Conservation (phyloP, 2,888 invertebrate genomes). For the Arge pagana region DNA sequence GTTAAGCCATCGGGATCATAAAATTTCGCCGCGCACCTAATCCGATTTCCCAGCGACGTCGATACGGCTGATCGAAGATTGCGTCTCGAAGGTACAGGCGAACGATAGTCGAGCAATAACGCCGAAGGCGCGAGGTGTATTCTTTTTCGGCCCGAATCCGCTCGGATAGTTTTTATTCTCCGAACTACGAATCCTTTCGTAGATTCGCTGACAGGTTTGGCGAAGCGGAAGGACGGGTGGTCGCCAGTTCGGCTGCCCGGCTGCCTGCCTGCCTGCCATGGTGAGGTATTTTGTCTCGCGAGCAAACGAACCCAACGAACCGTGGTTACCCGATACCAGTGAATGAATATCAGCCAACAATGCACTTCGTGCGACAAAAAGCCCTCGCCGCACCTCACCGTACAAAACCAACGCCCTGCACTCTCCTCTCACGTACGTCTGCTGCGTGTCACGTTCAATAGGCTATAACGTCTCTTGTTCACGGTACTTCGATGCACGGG, state of each 20-base stretch:
- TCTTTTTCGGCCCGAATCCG: too few relatives aligned
- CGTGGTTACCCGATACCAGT: constrained; percentile 51
- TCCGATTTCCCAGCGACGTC: too few relatives aligned
- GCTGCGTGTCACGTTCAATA: constrained; percentile 41
- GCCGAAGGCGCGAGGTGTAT: too few relatives aligned
- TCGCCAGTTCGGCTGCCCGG: neutral
- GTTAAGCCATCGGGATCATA: too few relatives aligned
- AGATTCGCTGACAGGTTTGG: too few relatives aligned
- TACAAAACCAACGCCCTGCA: constrained; percentile 29
- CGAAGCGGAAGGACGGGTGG: neutral
- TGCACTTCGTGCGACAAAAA: constrained; percentile 34
- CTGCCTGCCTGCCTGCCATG: neutral
- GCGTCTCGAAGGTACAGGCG: too few relatives aligned
- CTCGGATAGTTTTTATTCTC: too few relatives aligned
- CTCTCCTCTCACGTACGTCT: constrained; percentile 17
- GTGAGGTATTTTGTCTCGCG: neutral
- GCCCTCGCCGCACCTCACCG: constrained; percentile 26
- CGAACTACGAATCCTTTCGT: too few relatives aligned
- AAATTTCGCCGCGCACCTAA: too few relatives aligned
- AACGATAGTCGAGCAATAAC: too few relatives aligned
- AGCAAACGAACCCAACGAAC: constrained; percentile 6
- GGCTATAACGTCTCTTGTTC: constrained; percentile 19
- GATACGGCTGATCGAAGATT: too few relatives aligned
- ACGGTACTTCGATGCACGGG: constrained; percentile 4
- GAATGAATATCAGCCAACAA: constrained; percentile 47